Conservation (phyloP, 2,113 vertebrate genomes). For the Dascyllus trimaculatus region DNA sequence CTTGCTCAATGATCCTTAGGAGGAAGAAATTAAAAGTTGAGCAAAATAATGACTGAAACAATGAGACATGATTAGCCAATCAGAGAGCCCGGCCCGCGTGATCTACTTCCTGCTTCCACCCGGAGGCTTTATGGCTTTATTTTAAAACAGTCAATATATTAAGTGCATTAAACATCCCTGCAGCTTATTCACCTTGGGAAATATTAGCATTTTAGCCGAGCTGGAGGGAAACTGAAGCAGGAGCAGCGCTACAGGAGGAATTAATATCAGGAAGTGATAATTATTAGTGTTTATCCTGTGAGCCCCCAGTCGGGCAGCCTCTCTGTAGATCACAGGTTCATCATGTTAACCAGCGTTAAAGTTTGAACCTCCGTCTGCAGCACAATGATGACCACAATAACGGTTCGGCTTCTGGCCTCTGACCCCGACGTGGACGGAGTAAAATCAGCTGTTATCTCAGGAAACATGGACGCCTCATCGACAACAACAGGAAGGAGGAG, state of each 20-base stretch:
- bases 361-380: not conserved
- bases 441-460: not conserved
- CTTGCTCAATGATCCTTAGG: slow-evolving; percentile 95
- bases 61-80: slow-evolving; percentile 94
- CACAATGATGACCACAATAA: not conserved
- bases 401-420: too few species aligned
- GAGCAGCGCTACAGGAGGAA: slow-evolving; percentile 27
- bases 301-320: too few species aligned
- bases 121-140: slow-evolving; percentile 68
- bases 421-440: too few species aligned
- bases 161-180: slow-evolving; percentile 63
- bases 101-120: slow-evolving; percentile 72
- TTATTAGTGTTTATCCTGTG: too few species aligned
- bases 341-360: slow-evolving; percentile 12
- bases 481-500: not conserved
- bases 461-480: not conserved
- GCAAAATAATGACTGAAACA: slow-evolving; percentile 95
- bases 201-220: slow-evolving; percentile 67
- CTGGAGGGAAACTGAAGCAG: slow-evolving; percentile 19
- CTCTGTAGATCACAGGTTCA: too few species aligned
- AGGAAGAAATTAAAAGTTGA: slow-evolving; percentile 97
- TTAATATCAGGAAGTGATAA: not conserved
- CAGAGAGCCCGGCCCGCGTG: slow-evolving; percentile 82
- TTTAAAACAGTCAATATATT: slow-evolving; percentile 70
- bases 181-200: slow-evolving; percentile 69